These are phyloP conservation scores for Drosophila lacicola DNA, from an alignment of 2,888 invertebrate genomes.

Conservation along the genomic window DNA sequence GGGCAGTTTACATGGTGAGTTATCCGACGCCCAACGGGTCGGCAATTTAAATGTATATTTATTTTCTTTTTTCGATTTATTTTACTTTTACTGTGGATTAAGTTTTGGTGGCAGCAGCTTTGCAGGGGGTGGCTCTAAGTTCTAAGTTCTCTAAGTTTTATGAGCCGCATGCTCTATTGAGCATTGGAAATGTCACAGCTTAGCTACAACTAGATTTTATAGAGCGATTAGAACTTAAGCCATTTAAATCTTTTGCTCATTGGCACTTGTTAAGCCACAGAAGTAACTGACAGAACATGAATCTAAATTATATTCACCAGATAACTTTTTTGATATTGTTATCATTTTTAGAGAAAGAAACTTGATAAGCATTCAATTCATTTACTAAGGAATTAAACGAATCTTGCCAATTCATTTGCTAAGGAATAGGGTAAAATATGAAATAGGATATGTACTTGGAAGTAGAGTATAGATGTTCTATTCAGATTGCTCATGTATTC, in stretches of 20 bases:
- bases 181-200: slow-evolving; percentile 34
- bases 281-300: not conserved
- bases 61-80: not conserved
- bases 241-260: slow-evolving; percentile 12
- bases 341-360: no score
- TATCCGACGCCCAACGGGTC: not conserved
- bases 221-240: slow-evolving; percentile 19
- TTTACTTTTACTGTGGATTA: slow-evolving; percentile 50
- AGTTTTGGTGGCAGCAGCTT: slow-evolving; percentile 46
- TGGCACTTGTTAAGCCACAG: slow-evolving; percentile 18
- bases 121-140: slow-evolving; percentile 26
- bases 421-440: no score
- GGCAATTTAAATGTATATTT: slow-evolving; percentile 40
- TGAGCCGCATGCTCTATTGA: slow-evolving; percentile 40
- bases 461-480: no score
- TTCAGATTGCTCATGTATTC: no score
- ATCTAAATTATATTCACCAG: no score
- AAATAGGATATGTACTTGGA: no score
- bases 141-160: slow-evolving; percentile 41
- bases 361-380: no score
- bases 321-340: no score
- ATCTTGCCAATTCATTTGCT: no score
- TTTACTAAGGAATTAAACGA: no score
- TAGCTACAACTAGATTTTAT: slow-evolving; percentile 14
- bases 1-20: slow-evolving; percentile 87